phyloP scores from a whole-genome alignment of 2,888 invertebrate genomes.

The Didymodactylos carnosus region DNA sequence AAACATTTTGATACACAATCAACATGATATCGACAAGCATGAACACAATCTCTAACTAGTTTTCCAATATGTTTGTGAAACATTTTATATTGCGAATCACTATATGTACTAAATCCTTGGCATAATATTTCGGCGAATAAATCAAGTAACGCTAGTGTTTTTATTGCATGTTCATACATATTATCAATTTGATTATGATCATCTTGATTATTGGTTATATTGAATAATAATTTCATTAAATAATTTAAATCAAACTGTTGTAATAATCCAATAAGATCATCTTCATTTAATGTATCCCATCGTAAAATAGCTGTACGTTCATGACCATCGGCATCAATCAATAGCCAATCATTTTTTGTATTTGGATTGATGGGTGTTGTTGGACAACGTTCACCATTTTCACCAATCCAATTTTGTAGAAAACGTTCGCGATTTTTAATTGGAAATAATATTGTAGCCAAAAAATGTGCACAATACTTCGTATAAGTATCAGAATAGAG shows the following conservation, averaged over 20 bases:
- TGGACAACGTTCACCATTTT: not conserved
- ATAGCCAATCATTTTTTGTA: not conserved
- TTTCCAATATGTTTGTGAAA: conserved; percentile 1
- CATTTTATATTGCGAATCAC: not conserved
- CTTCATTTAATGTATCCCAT: conserved; percentile 1
- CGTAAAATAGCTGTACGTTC: not conserved
- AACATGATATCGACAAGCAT: not conserved
- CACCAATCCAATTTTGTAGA: not conserved
- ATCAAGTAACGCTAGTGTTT: not conserved
- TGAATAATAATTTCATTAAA: not conserved
- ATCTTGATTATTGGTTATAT: not conserved
- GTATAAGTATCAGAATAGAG: not conserved
- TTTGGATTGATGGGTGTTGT: too few species aligned
- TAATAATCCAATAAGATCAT: not conserved
- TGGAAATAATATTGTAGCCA: not conserved
- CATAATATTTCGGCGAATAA: not conserved
- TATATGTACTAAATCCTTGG: not conserved
- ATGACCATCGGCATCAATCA: not conserved
- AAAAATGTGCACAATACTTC: not conserved
- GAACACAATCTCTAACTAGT: not conserved
- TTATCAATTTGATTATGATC: not conserved
- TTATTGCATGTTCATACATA: not conserved
- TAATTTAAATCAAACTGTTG: not conserved
- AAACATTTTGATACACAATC: not conserved
- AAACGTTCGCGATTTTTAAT: not conserved